Base-by-base conservation (phyloP, 2,113 vertebrate species). In the Morone saxatilis region DNA sequence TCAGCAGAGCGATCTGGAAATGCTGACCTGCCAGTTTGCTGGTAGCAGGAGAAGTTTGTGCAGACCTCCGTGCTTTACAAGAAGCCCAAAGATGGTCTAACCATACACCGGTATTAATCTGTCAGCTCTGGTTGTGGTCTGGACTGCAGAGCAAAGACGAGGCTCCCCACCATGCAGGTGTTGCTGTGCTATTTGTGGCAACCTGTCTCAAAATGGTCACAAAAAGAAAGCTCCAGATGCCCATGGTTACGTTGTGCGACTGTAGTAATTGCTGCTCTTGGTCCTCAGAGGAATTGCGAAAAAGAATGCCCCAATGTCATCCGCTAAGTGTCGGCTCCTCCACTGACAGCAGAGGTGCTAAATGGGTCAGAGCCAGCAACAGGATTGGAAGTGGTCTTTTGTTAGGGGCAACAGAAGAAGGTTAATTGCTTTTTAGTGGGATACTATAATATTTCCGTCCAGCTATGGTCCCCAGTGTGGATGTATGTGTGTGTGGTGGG, bases 81-180 rank as follows among this genome's bases (percentile, higher is more conserved):
- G 70, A 84, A 80, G 61, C 53, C 68, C 86, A 89, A 91, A 94
- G 91, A 94, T 93, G 89, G 83, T 93, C 78, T 80, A 70, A 81
- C 81, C 69, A 76, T 70, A 60, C 45, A 70, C 73, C 2, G 20
- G 60, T 67, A 91, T 93, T 85, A 91, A 91, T 92, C 87, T 89
- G 85, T 92, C 90, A 94, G 86, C 75, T 81, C 79, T 82, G 80
- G 56, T 79, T 91, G 85, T 81, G 76, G 78, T 87, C 81, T 78
- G 72, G 66, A 53, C 40, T 56, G 20, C 13, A 3, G 66, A 20
- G 60, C 77, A 41, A 36, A 61, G 66, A 76, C 57, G 40, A 67
- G 63, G 76, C 68, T 84, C n/a, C 40, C 48, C 25, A 56, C 56
- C 61, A 51, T 89, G 75, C 92, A 94, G 92, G 88, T 93, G 90